Percentiles rank a stretch among this genome's conserved stretches.
Evolutionary conservation across 1,140 invertebrate species (phyloP).

Genomic region (Eueides isabella): DNA sequence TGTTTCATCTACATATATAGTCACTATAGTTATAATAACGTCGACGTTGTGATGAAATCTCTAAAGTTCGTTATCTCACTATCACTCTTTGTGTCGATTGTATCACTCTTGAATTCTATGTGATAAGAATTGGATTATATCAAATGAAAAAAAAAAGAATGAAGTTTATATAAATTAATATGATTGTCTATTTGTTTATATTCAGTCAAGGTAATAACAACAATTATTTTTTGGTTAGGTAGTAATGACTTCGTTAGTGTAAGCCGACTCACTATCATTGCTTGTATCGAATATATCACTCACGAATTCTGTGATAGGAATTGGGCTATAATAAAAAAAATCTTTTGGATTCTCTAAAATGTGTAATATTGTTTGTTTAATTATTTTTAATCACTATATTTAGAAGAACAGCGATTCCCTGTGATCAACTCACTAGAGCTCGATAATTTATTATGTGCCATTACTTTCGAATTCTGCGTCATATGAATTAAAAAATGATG

Average conservation of each 20-base stretch:
- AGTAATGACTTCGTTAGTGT: slow-evolving; percentile 69
- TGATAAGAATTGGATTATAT: slow-evolving; percentile 15
- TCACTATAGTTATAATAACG: slow-evolving; percentile 62
- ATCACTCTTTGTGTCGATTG: slow-evolving; percentile 75
- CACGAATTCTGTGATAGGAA: slow-evolving; percentile 66
- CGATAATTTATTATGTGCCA: slow-evolving; percentile 74
- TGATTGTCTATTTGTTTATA: not conserved
- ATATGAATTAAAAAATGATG: slow-evolving; percentile 22
- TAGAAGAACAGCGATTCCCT: slow-evolving; percentile 71
- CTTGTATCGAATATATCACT: slow-evolving; percentile 75
- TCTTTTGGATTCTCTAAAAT: no score
- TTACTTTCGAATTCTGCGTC: slow-evolving; percentile 73
- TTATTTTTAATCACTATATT: slow-evolving; percentile 38
- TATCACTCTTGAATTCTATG: slow-evolving; percentile 75
- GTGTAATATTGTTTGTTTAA: no score
- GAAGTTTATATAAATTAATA: no score
- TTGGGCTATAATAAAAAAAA: not conserved
- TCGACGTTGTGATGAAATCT: slow-evolving; percentile 71
- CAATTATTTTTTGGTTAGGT: slow-evolving; percentile 55
- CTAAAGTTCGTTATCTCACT: slow-evolving; percentile 67
- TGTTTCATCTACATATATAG: not conserved
- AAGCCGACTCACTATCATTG: slow-evolving; percentile 73
- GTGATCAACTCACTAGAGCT: slow-evolving; percentile 67
- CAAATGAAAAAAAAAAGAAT: no score
- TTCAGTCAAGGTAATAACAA: slow-evolving; percentile 54